These are phyloP conservation scores for Pterostichus niger DNA, from an alignment of 2,888 invertebrate species.

Conservation along the genomic window DNA sequence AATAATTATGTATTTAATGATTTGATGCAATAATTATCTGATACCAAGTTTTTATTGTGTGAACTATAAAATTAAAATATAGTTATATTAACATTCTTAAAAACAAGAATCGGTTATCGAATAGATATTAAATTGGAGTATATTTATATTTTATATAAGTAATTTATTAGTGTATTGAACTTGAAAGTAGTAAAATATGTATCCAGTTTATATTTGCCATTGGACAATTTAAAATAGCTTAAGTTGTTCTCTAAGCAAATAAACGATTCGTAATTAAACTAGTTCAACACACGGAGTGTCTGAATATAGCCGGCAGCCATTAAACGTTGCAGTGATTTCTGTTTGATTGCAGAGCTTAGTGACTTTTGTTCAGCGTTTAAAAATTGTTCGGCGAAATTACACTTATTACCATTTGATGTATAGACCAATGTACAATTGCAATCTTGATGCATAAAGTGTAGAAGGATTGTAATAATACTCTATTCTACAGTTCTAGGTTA, in stretches of 20 bases:
- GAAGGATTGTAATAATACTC: conserved; percentile 42
- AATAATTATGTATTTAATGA: too few relatives aligned
- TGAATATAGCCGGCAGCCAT: conserved; percentile 46
- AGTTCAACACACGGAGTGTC: conserved; percentile 50
- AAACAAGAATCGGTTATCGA: too few relatives aligned
- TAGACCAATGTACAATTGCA: conserved; percentile 50
- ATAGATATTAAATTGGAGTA: too few relatives aligned
- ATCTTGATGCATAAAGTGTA: conserved; percentile 47
- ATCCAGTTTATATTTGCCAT: conserved; percentile 37
- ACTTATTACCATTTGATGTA: conserved; percentile 65
- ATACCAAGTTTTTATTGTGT: too few relatives aligned
- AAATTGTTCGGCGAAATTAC: conserved; percentile 54
- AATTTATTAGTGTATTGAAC: conserved; percentile 35
- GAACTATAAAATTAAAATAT: too few relatives aligned
- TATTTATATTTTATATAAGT: not conserved
- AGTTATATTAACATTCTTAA: too few relatives aligned
- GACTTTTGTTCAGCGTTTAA: conserved; percentile 52
- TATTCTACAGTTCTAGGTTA: conserved; percentile 31
- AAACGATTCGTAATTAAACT: conserved; percentile 52
- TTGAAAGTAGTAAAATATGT: conserved; percentile 25
- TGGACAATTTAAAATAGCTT: conserved; percentile 52
- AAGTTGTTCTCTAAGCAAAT: conserved; percentile 41
- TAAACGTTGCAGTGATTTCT: conserved; percentile 56
- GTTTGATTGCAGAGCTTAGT: conserved; percentile 47
- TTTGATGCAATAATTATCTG: too few relatives aligned